phyloP scores from a whole-genome alignment of 1,140 invertebrate species.

The Drosophila littoralis region DNA sequence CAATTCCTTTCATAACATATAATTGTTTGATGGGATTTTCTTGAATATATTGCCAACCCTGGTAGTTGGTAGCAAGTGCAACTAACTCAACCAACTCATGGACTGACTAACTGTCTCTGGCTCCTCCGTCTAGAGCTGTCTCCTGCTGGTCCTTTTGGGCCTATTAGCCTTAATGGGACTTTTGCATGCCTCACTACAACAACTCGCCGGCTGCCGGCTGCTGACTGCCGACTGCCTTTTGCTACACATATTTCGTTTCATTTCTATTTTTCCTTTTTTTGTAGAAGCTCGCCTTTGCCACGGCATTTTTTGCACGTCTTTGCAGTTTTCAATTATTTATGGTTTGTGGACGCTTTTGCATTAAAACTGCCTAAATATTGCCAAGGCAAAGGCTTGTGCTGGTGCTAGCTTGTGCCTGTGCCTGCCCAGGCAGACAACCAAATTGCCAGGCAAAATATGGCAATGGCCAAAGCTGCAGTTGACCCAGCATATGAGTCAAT shows the following conservation, averaged over 20 bases:
- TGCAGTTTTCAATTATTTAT: constrained; percentile 76
- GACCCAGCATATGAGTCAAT: constrained; percentile 67
- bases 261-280: constrained; percentile 25
- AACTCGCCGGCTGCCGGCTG: constrained; percentile 49
- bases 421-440: constrained; percentile 43
- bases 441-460: constrained; percentile 62
- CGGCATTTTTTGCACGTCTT: constrained; percentile 69
- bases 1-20: background rate
- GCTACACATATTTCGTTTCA: constrained; percentile 35
- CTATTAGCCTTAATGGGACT: constrained; percentile 76
- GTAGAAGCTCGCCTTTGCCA: constrained; percentile 45
- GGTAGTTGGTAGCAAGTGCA: constrained; percentile 21
- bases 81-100: constrained; percentile 49
- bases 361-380: constrained; percentile 72
- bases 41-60: constrained; percentile 12
- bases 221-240: constrained; percentile 42
- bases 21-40: background rate
- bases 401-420: background rate
- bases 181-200: constrained; percentile 71
- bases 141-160: constrained; percentile 63
- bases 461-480: constrained; percentile 47
- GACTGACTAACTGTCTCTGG: constrained; percentile 48
- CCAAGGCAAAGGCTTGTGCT: constrained; percentile 38
- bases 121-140: constrained; percentile 42
- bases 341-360: constrained; percentile 72